Conservation (phyloP, 2,888 invertebrate genomes). For the Pecten maximus region DNA sequence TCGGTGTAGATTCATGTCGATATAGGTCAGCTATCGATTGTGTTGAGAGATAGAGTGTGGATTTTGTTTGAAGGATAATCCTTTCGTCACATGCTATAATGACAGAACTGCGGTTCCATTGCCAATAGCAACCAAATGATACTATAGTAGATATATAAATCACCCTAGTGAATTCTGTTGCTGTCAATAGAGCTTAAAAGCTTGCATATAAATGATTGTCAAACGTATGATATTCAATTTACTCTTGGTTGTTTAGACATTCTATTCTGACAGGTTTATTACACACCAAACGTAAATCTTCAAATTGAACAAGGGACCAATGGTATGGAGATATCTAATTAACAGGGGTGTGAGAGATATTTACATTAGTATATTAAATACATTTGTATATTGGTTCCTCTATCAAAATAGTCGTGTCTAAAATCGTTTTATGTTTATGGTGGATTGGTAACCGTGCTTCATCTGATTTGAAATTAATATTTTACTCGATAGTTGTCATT, state of each 20-base stretch:
- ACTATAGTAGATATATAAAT: background rate
- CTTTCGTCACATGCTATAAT: slow-evolving; percentile 10
- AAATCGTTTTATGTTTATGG: too few species aligned
- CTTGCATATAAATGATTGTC: slow-evolving; percentile 19
- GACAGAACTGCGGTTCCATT: background rate
- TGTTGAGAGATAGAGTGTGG: background rate
- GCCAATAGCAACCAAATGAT: background rate
- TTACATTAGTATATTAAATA: too few species aligned
- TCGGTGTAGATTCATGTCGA: background rate
- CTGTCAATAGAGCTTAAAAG: background rate
- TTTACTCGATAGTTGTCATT: too few species aligned
- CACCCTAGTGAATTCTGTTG: background rate
- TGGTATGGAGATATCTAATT: background rate
- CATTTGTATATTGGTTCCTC: too few species aligned
- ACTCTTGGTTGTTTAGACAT: background rate
- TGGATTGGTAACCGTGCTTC: too few species aligned
- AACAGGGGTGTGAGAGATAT: background rate
- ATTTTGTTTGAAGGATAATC: slow-evolving; percentile 4
- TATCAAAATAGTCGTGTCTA: too few species aligned
- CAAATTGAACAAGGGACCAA: background rate
- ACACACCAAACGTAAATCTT: background rate
- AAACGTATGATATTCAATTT: background rate
- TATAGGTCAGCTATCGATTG: background rate
- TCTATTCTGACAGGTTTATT: background rate
- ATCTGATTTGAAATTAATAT: too few species aligned